phyloP scores from a whole-genome alignment of 2,113 vertebrate species.

The Chlamydotis undulata region DNA sequence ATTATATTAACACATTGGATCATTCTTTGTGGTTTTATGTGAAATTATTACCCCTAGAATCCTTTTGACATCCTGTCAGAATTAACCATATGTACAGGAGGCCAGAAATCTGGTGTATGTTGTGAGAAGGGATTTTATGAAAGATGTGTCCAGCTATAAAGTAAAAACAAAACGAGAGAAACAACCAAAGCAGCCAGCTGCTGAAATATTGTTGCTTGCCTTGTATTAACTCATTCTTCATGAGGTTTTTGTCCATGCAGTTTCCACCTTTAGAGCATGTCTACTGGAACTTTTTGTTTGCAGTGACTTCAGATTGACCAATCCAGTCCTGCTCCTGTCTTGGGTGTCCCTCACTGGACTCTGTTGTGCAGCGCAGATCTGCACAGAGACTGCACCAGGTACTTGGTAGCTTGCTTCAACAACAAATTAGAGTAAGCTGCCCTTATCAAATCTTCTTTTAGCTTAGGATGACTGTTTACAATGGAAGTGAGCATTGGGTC shows the following conservation, averaged over 20 bases:
- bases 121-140: background rate
- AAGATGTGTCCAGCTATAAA: background rate
- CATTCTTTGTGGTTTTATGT: background rate
- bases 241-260: background rate
- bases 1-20: background rate
- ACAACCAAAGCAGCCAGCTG: background rate
- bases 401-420: background rate
- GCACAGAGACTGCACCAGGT: background rate
- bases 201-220: background rate
- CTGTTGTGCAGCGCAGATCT: background rate
- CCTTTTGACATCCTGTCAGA: background rate
- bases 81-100: background rate
- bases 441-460: background rate
- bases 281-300: background rate
- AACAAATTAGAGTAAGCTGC: background rate
- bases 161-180: background rate
- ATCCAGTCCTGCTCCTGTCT: background rate
- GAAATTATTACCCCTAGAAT: background rate
- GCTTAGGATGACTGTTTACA: background rate
- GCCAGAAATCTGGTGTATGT: background rate
- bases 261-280: background rate
- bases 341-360: background rate
- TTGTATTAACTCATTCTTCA: background rate
- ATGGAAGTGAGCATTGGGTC: background rate
- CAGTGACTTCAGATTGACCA: background rate